Evolutionary conservation across 2,888 invertebrate genomes (phyloP).

Genomic region (Pachydiplax longipennis): DNA sequence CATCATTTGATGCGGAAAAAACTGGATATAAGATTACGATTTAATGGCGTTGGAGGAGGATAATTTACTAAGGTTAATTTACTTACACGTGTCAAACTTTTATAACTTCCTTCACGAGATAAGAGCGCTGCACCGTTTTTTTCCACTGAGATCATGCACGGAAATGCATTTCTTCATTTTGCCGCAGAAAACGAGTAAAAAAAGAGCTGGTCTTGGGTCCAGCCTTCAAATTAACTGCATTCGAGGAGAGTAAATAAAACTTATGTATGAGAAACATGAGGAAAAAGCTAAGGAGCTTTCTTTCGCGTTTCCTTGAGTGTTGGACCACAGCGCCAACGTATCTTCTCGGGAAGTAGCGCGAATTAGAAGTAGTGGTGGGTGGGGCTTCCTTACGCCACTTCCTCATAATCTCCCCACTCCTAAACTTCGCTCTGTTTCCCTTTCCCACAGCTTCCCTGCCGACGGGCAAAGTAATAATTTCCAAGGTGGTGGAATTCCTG

Average conservation of each 20-base stretch:
- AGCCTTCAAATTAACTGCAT: background rate
- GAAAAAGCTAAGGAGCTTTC: background rate
- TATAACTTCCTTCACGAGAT: too few relatives aligned
- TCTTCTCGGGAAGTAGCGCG: background rate
- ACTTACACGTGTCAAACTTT: too few relatives aligned
- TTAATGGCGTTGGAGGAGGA: too few relatives aligned
- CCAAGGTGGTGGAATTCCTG: background rate
- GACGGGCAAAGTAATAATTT: background rate
- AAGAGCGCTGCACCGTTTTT: too few relatives aligned
- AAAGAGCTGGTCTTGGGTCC: background rate
- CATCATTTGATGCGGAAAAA: too few relatives aligned
- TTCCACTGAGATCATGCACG: background rate
- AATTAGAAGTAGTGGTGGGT: background rate
- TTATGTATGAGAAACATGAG: background rate
- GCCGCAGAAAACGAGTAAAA: background rate
- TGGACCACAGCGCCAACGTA: background rate
- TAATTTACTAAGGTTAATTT: too few relatives aligned
- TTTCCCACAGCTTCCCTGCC: background rate
- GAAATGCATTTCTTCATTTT: background rate
- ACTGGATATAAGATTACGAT: too few relatives aligned
- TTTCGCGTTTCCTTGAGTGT: background rate
- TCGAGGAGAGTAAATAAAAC: background rate
- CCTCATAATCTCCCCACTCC: background rate
- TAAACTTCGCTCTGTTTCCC: background rate
- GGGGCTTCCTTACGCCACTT: background rate